A percentile compares a stretch with the other conserved stretches of the same genome.
phyloP scores from a whole-genome alignment of 2,888 invertebrate species.

The Marasmarcha lunaedactyla region DNA sequence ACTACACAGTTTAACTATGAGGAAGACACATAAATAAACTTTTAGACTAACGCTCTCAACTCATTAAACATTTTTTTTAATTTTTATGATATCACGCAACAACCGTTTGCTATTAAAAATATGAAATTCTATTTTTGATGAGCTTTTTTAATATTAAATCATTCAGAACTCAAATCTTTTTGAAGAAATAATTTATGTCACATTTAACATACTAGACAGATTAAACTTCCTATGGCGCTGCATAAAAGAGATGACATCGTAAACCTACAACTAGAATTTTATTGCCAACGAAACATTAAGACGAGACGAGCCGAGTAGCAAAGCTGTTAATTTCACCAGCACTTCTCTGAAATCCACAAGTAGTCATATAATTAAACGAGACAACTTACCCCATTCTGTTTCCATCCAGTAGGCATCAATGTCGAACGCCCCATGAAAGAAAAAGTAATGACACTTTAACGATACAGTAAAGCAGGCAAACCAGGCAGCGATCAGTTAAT shows the following conservation, averaged over 20 bases:
- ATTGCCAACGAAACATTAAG: constrained; percentile 17
- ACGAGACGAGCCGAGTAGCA: constrained; percentile 13
- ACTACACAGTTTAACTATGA: too few species aligned
- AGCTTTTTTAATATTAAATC: too few species aligned
- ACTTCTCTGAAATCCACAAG: constrained; percentile 46
- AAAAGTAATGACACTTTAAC: constrained; percentile 55
- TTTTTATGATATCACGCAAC: too few species aligned
- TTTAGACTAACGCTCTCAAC: too few species aligned
- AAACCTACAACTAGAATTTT: constrained; percentile 15
- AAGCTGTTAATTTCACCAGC: constrained; percentile 19
- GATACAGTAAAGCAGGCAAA: constrained; percentile 47
- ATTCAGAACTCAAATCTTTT: not conserved
- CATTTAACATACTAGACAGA: not conserved
- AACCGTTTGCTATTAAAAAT: too few species aligned
- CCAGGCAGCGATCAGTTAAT: constrained; percentile 34
- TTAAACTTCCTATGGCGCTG: constrained; percentile 1
- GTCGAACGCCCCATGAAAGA: constrained; percentile 61
- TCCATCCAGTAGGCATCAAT: constrained; percentile 26
- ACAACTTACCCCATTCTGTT: constrained; percentile 72
- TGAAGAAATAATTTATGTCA: not conserved
- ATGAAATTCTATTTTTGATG: too few species aligned
- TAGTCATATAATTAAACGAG: constrained; percentile 34
- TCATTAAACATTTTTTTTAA: too few species aligned
- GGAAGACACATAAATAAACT: too few species aligned
- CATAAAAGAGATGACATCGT: constrained; percentile 14